Percentiles rank a stretch among this genome's conserved stretches.
Conservation (phyloP, 2,113 vertebrate species). For the Blennius ocellaris region DNA sequence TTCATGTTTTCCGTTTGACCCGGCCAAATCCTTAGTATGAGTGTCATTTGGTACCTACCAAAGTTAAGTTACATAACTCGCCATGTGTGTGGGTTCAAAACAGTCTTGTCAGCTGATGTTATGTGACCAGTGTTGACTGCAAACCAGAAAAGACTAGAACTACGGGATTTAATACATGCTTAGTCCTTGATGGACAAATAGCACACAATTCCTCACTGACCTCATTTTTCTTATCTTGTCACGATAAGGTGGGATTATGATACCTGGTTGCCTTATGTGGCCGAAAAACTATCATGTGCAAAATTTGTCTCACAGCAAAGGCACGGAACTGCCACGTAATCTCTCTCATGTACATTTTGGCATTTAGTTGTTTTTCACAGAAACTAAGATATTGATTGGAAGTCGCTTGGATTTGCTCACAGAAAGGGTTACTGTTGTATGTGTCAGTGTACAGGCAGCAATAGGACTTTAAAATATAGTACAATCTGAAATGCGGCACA, state of each 20-base stretch:
- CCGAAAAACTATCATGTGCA: constrained; percentile 9
- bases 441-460: background rate
- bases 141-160: constrained; percentile 64
- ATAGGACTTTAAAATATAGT: background rate
- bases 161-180: constrained; percentile 56
- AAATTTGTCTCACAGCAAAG: constrained; percentile 7
- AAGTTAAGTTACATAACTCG: constrained; percentile 68
- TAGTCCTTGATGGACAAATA: constrained; percentile 45
- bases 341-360: background rate
- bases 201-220: constrained; percentile 58
- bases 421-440: background rate
- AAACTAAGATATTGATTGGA: background rate
- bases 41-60: constrained; percentile 48
- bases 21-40: constrained; percentile 16
- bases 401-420: constrained; percentile 1
- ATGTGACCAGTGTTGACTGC: constrained; percentile 72
- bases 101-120: constrained; percentile 72
- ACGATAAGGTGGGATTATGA: constrained; percentile 52
- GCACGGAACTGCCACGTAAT: background rate
- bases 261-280: constrained; percentile 27
- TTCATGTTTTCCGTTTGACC: constrained; percentile 36
- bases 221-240: constrained; percentile 66
- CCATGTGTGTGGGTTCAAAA: constrained; percentile 68
- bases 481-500: background rate
- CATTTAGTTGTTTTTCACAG: background rate